Conservation (phyloP, 1,140 invertebrate species). For the Oscheius sp. region DNA sequence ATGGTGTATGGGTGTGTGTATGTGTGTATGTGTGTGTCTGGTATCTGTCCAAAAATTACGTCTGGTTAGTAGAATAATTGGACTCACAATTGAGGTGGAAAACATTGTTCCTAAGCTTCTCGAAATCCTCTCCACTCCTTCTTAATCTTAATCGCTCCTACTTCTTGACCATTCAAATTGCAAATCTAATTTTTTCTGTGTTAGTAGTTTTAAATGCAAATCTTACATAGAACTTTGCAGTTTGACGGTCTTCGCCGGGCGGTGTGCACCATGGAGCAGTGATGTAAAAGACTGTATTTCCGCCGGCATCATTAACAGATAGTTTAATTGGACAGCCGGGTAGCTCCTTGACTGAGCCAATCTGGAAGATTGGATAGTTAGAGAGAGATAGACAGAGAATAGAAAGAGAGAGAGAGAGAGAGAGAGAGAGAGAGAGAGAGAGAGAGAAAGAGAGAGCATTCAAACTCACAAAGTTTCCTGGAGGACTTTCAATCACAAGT, state of each 20-base stretch:
- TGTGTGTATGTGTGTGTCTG: too few relatives aligned
- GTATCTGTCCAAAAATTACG: too few relatives aligned
- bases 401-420: too few relatives aligned
- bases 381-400: neutral
- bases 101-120: neutral
- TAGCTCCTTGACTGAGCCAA: neutral
- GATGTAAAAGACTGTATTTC: neutral
- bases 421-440: too few relatives aligned
- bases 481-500: constrained; percentile 18
- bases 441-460: too few relatives aligned
- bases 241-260: too few relatives aligned
- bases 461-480: constrained; percentile 13
- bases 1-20: too few relatives aligned
- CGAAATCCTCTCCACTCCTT: neutral
- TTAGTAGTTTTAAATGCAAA: neutral
- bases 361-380: neutral
- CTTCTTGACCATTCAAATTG: neutral
- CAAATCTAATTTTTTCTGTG: neutral
- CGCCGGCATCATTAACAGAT: neutral
- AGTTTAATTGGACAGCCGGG: neutral
- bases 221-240: neutral
- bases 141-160: neutral
- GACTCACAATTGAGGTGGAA: neutral
- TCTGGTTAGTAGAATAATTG: neutral
- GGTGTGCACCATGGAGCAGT: neutral